Conservation (phyloP, 2,888 invertebrate genomes). For the Ormyrus nitidulus region DNA sequence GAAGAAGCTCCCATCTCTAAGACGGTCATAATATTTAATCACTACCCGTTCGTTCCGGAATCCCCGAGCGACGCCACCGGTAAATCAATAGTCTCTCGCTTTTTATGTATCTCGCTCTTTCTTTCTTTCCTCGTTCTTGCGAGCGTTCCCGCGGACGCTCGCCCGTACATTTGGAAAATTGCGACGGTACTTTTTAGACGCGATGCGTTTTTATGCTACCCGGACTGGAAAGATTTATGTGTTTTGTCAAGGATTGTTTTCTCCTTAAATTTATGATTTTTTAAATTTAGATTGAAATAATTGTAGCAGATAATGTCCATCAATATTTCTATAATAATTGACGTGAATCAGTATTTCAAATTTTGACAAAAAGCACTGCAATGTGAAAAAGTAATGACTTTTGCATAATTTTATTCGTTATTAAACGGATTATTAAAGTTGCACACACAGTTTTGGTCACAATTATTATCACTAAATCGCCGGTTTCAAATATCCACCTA, state of each 20-base stretch:
- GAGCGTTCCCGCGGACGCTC: neutral
- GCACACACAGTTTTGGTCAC: too few species aligned
- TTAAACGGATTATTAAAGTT: too few species aligned
- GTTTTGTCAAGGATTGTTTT: neutral
- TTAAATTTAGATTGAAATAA: too few species aligned
- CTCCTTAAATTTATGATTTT: too few species aligned
- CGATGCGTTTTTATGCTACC: neutral
- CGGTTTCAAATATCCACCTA: too few species aligned
- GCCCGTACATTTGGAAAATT: conserved; percentile 21
- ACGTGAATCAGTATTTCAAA: too few species aligned
- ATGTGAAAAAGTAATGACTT: too few species aligned
- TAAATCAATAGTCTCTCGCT: conserved; percentile 65
- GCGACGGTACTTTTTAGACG: neutral
- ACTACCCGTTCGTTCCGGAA: conserved; percentile 68
- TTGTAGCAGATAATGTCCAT: too few species aligned
- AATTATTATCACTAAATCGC: too few species aligned
- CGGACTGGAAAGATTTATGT: neutral
- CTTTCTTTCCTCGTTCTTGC: neutral
- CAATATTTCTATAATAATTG: too few species aligned
- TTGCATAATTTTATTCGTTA: too few species aligned
- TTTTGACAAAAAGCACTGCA: too few species aligned
- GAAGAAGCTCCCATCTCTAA: conserved; percentile 64
- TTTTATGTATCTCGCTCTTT: conserved; percentile 23
- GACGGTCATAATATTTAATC: conserved; percentile 76
- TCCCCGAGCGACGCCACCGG: conserved; percentile 48